Conservation (phyloP, 2,113 vertebrate species). For the Psilopogon haemacephalus region DNA sequence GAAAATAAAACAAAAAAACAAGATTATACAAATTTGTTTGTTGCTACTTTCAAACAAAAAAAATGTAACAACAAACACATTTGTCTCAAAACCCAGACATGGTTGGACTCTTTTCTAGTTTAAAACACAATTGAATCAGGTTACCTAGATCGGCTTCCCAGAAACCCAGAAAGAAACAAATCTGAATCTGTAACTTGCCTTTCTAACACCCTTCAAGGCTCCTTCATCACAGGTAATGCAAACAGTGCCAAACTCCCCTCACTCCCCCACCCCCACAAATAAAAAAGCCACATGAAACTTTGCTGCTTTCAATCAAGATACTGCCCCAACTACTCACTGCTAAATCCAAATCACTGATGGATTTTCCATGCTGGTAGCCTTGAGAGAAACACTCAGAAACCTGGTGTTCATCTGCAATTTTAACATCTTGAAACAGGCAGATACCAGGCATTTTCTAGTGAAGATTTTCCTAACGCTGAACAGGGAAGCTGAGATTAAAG, state of each 20-base stretch:
- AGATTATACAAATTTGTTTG: background rate
- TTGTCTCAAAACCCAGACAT: background rate
- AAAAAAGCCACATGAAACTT: background rate
- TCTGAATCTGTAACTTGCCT: fast-evolving
- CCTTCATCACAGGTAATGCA: background rate
- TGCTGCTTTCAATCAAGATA: background rate
- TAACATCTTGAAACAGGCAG: constrained; percentile 37
- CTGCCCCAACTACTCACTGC: background rate
- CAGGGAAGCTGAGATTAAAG: constrained; percentile 71
- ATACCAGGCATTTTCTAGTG: constrained; percentile 44
- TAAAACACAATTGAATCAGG: background rate
- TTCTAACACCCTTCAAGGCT: constrained; percentile 1
- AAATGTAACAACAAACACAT: fast-evolving
- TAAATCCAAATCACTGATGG: constrained; percentile 52
- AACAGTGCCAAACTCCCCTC: background rate
- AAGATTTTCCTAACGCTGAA: constrained; percentile 62
- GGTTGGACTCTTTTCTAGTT: background rate
- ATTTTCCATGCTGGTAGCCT: constrained; percentile 54
- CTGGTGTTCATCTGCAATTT: constrained; percentile 35
- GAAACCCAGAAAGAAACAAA: background rate
- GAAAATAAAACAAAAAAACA: background rate
- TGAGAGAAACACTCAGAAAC: constrained; percentile 41
- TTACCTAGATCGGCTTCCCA: background rate
- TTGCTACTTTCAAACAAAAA: background rate
- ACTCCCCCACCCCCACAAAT: too few relatives aligned